Conservation (phyloP, 35 echinoderm and acorn worm genomes). For the Antedon bifida region DNA sequence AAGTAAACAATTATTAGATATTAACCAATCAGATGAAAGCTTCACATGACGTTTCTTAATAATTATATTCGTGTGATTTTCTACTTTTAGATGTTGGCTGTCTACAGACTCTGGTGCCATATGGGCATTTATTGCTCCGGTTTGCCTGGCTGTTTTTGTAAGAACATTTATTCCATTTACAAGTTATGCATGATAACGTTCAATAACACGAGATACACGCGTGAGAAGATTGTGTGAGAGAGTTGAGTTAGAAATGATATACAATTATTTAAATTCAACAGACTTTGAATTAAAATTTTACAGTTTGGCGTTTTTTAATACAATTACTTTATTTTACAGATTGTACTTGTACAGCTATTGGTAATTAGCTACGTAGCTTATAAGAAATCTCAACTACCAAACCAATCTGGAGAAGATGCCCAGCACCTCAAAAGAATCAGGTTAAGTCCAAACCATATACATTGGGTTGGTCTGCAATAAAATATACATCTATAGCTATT, state of each 20-base stretch:
- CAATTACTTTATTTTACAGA: background rate
- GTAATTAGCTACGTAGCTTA: background rate
- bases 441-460: background rate
- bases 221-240: too few relatives aligned
- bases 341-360: background rate
- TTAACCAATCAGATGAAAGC: background rate
- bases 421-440: background rate
- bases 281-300: too few relatives aligned
- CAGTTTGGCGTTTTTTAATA: too few relatives aligned
- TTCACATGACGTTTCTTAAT: background rate
- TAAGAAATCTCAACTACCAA: background rate
- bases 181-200: too few relatives aligned
- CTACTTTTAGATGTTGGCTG: background rate
- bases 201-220: too few relatives aligned
- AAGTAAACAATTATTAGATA: background rate
- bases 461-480: too few relatives aligned
- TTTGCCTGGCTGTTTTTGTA: background rate
- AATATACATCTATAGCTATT: too few relatives aligned
- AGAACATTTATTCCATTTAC: too few relatives aligned
- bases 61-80: background rate
- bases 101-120: background rate
- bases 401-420: background rate
- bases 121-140: background rate
- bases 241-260: too few relatives aligned
- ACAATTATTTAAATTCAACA: too few relatives aligned